A percentile compares a stretch with the other conserved stretches of the same genome.
Evolutionary conservation across 2,797 vertebrate genomes (phyloP).

Genomic region (Phoeniculus purpureus): DNA sequence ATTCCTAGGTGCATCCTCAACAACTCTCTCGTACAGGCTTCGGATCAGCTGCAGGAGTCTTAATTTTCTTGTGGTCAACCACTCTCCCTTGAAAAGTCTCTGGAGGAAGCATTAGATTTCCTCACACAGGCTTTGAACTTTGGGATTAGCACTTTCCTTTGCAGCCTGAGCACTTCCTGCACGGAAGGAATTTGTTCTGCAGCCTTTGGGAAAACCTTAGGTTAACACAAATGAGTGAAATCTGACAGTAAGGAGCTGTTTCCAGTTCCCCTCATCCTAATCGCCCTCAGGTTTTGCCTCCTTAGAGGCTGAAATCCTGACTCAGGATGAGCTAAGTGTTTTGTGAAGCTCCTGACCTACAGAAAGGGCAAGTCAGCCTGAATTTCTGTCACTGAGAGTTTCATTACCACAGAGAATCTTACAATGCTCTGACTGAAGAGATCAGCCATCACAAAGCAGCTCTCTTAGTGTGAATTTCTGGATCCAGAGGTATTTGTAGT

Average conservation of each 20-base stretch:
- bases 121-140: conserved; percentile 30
- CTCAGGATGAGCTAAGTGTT: neutral
- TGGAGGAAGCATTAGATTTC: conserved; percentile 50
- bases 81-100: conserved; percentile 21
- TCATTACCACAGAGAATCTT: neutral
- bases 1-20: neutral
- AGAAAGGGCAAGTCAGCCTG: neutral
- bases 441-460: neutral
- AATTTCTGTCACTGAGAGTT: neutral
- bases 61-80: conserved; percentile 61
- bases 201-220: neutral
- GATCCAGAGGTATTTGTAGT: rapidly evolving
- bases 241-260: neutral
- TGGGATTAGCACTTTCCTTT: neutral
- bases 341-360: neutral
- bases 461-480: neutral
- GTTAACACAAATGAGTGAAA: neutral
- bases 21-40: neutral
- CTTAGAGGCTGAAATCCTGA: neutral
- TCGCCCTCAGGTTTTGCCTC: neutral
- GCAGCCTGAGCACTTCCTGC: neutral
- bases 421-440: neutral
- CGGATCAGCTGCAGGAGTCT: neutral
- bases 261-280: neutral
- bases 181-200: neutral